Conservation (phyloP, 2,888 invertebrate species). For the Tenthredo amoena region DNA sequence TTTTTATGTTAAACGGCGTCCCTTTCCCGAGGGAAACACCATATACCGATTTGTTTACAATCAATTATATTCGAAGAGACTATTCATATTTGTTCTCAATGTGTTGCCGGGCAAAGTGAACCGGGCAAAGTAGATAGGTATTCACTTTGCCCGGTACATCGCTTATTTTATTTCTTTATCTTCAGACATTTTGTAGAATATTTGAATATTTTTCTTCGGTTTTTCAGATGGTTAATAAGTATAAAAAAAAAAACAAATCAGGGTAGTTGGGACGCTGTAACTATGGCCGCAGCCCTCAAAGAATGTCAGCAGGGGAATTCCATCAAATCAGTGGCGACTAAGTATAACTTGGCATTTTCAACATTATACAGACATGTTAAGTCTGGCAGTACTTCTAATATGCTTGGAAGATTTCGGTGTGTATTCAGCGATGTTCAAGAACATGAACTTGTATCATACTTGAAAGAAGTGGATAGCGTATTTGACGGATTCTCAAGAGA, state of each 20-base stretch:
- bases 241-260: neutral
- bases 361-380: constrained; percentile 60
- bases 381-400: constrained; percentile 49
- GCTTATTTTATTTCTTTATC: neutral
- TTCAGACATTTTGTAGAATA: neutral
- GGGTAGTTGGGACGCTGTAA: neutral
- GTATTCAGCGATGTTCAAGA: constrained; percentile 56
- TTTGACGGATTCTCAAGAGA: constrained; percentile 58
- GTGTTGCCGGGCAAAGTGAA: neutral
- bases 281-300: neutral
- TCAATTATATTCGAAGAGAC: neutral
- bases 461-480: constrained; percentile 54
- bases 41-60: neutral
- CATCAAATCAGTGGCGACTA: neutral
- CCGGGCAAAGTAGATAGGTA: neutral
- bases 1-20: neutral
- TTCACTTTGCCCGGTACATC: neutral
- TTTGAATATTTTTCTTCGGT: neutral
- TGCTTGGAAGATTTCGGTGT: constrained; percentile 57
- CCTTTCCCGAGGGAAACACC: neutral
- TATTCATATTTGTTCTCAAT: neutral
- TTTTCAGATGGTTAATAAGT: neutral
- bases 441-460: constrained; percentile 51
- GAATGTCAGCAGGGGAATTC: neutral
- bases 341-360: constrained; percentile 22